Percentiles rank a stretch among this genome's conserved stretches.
Evolutionary conservation across 2,888 invertebrate genomes (phyloP).

Genomic region (Teleogryllus oceanicus): DNA sequence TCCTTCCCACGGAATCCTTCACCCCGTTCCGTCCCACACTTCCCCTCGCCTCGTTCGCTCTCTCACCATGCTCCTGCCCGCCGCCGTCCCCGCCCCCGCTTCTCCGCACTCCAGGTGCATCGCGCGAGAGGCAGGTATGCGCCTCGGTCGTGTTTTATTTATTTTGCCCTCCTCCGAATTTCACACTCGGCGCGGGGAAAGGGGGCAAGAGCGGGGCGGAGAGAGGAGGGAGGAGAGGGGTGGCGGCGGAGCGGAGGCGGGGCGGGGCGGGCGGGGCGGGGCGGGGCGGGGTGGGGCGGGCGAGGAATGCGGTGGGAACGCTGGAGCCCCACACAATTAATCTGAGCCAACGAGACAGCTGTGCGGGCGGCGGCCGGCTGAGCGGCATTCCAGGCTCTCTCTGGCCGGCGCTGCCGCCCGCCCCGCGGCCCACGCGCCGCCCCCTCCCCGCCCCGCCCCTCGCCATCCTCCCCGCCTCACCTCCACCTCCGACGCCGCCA

Average conservation of each 20-base stretch:
- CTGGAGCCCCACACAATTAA: slow-evolving; percentile 8
- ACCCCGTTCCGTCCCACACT: too few species aligned
- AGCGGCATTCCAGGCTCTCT: neutral
- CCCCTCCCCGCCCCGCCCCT: neutral
- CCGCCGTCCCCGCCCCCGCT: neutral
- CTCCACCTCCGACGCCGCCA: neutral
- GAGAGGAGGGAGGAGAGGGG: neutral
- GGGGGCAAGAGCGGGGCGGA: neutral
- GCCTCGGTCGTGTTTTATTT: slow-evolving; percentile 1
- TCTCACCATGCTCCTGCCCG: too few species aligned
- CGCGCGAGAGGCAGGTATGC: neutral
- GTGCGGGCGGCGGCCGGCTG: slow-evolving; percentile 18
- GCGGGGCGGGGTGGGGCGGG: neutral
- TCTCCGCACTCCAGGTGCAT: neutral
- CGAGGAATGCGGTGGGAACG: slow-evolving; percentile 1
- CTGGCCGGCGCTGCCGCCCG: neutral
- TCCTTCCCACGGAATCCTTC: too few species aligned
- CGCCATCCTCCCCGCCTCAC: neutral
- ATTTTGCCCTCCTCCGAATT: slow-evolving; percentile 18
- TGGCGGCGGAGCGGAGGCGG: neutral
- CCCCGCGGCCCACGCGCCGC: neutral
- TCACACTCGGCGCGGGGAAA: neutral
- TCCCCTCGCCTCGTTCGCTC: too few species aligned
- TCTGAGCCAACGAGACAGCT: slow-evolving; percentile 18
- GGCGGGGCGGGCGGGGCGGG: neutral